Percentiles rank a stretch among this genome's conserved stretches.
Conservation (phyloP, 2,797 vertebrate genomes). For the Australoheros facetus region DNA sequence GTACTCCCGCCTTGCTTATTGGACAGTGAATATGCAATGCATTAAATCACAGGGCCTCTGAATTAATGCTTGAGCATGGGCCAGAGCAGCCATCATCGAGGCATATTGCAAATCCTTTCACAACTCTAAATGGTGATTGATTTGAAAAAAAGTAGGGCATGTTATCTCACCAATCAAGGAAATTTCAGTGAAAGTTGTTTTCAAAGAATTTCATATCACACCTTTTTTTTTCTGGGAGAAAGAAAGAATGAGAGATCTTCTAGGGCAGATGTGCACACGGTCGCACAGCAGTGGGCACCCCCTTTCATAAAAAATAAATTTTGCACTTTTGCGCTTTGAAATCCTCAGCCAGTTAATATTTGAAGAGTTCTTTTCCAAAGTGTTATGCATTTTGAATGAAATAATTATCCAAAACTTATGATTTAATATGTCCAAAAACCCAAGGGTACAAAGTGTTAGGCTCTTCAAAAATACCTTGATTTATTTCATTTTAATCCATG, state of each 20-base stretch:
- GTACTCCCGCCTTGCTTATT: constrained; percentile 48
- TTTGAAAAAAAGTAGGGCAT: constrained; percentile 37
- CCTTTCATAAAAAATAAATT: constrained; percentile 27
- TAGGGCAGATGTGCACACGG: not conserved
- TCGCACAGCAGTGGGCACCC: constrained; percentile 5
- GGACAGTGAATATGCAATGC: constrained; percentile 50
- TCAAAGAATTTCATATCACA: not conserved
- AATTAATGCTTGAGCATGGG: constrained; percentile 29
- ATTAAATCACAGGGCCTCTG: constrained; percentile 35
- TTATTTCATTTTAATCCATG: constrained; percentile 2
- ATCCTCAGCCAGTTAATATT: constrained; percentile 34
- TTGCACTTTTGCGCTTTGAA: constrained; percentile 28
- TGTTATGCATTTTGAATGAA: constrained; percentile 36
- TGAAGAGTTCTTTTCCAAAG: constrained; percentile 30
- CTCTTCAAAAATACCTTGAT: constrained; percentile 12
- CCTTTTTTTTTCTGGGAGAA: constrained; percentile 5
- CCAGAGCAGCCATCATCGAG: constrained; percentile 13
- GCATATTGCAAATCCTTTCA: constrained; percentile 29
- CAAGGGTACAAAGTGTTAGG: not conserved
- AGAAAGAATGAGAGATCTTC: constrained; percentile 17
- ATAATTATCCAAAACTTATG: constrained; percentile 24
- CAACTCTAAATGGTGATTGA: constrained; percentile 47
- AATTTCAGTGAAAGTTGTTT: constrained; percentile 4
- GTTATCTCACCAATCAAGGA: constrained; percentile 22
- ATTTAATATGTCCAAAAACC: constrained; percentile 24